These are phyloP conservation scores for Sciurus carolinensis DNA, from an alignment of 2,797 vertebrate genomes.

Conservation along the genomic window DNA sequence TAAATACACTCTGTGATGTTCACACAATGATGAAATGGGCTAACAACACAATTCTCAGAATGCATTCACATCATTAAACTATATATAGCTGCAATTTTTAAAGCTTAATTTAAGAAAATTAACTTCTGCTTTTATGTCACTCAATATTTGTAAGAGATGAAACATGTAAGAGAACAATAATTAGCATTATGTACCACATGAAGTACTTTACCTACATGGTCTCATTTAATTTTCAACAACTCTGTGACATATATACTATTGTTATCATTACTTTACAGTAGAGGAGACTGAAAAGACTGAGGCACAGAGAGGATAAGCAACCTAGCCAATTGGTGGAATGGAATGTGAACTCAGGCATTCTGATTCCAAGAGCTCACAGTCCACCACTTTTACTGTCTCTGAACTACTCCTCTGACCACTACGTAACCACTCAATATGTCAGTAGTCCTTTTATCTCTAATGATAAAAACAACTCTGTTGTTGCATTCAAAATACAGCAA, in stretches of 20 bases:
- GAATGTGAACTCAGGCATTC: background rate
- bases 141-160: background rate
- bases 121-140: background rate
- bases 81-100: background rate
- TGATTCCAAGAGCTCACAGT: background rate
- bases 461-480: background rate
- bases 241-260: background rate
- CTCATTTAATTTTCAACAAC: background rate
- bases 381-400: background rate
- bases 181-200: background rate
- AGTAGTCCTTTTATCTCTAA: background rate
- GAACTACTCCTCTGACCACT: background rate
- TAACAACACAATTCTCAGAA: background rate
- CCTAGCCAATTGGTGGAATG: accelerated
- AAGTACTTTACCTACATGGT: background rate
- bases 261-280: background rate
- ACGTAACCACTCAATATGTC: background rate
- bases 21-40: background rate
- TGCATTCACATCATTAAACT: background rate
- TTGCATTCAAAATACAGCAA: background rate
- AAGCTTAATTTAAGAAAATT: background rate
- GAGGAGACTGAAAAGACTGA: background rate
- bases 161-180: background rate
- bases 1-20: background rate
- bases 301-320: background rate